Percentiles rank a stretch among this genome's conserved stretches.
Conservation (phyloP, 2,113 vertebrate species). For the Chlamydotis undulata region DNA sequence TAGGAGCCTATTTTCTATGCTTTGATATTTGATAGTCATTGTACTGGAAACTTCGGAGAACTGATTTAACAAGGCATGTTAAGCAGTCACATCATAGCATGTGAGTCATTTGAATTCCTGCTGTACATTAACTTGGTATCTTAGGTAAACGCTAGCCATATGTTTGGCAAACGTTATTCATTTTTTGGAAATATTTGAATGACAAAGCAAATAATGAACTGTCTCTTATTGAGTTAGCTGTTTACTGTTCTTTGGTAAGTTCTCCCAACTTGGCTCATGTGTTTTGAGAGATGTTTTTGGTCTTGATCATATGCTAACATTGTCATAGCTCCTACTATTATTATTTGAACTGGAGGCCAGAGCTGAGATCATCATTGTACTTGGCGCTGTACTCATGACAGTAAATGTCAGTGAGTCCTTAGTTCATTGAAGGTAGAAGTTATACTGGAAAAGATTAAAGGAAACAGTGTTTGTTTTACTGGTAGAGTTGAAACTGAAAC, state of each 20-base stretch:
- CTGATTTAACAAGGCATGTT: conserved; percentile 29
- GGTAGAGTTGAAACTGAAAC: neutral
- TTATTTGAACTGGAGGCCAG: neutral
- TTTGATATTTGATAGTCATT: conserved; percentile 55
- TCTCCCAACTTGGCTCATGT: neutral
- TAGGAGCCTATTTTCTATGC: neutral
- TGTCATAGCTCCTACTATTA: conserved; percentile 17
- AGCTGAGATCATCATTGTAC: conserved; percentile 5
- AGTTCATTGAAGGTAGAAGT: neutral
- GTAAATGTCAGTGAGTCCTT: conserved; percentile 15
- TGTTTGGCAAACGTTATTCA: neutral
- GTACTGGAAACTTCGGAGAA: neutral
- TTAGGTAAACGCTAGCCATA: neutral
- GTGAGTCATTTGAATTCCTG: conserved; percentile 43
- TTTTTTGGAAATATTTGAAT: conserved; percentile 18
- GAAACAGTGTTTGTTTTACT: neutral
- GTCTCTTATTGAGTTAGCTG: neutral
- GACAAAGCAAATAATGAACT: neutral
- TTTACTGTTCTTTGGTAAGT: neutral
- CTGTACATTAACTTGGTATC: conserved; percentile 24
- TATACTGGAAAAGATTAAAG: neutral
- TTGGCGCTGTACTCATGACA: neutral
- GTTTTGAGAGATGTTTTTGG: neutral
- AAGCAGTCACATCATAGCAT: neutral
- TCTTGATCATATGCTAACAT: conserved; percentile 9